Base-by-base conservation (phyloP, 1,140 invertebrate genomes). In the Papilio dardanus region DNA sequence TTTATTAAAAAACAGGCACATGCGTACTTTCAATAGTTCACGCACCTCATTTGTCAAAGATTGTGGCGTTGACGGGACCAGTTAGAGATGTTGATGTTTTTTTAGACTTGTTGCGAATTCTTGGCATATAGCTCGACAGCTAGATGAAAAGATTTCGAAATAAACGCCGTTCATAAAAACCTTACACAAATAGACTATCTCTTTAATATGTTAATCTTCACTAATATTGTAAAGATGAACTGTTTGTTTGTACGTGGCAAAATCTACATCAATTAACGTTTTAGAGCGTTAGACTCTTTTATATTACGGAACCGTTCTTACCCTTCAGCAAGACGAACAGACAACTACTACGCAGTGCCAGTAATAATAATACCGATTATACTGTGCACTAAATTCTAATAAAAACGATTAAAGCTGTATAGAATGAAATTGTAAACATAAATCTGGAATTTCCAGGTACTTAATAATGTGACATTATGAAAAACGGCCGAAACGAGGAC, bases 401-500 rank as follows among this genome's bases (percentile, higher is more conserved):
- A n/a, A n/a, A n/a, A n/a, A n/a, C 24, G 14, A 28, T 40, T 46
- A 19, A 21, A 3, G 1, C 33, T 16, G 8, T 35, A 14, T 65
- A 73, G 35, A 28, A 62, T 46, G 37, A 30, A 8, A 37, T 24
- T 16, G 14, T n/a, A 75, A 46, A 65, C 66, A 75, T 31, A 75
- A 74, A 75, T 71, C 40, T 46, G 28, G 46, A 77, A 76, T 77
- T 79, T 82, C 76, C 84, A 86, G 79, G 83, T 87, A 77, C 74
- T 78, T 80, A 82, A 82, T 77, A 79, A 80, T 82, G 75, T 85
- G 86, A 84, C 81, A 84, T 83, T 84, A 82, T 74, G 81, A 84
- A 78, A 87, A 84, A 82, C 76, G 84, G 80, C 73, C 78, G 81
- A 83, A 84, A 82, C 87, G 82, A 82, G 82, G 79, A 87, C 89